Percentiles rank a stretch among this genome's conserved stretches.
These are phyloP conservation scores for Scaptomyza cyrtandrae DNA, from an alignment of 2,888 invertebrate genomes.

Conservation along the genomic window DNA sequence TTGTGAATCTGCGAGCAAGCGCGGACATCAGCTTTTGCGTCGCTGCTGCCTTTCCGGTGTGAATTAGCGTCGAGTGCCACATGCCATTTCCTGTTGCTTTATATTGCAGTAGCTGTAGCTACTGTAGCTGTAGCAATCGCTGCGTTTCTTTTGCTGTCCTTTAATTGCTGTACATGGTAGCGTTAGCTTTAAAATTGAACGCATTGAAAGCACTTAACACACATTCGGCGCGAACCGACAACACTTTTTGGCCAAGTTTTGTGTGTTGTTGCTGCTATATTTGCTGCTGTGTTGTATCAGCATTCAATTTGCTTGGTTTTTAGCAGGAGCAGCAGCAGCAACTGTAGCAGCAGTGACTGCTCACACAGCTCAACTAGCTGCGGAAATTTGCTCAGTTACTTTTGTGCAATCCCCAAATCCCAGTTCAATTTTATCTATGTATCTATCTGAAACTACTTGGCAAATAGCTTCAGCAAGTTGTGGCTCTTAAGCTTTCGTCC, in stretches of 20 bases:
- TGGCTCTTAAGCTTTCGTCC: constrained; percentile 3
- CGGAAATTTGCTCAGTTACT: constrained; percentile 81
- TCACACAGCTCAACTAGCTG: constrained; percentile 71
- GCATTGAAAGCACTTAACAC: constrained; percentile 49
- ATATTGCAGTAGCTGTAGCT: constrained; percentile 52
- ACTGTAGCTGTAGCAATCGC: constrained; percentile 12
- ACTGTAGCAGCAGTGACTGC: constrained; percentile 7
- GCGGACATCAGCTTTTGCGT: constrained; percentile 56
- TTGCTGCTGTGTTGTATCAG: constrained; percentile 45
- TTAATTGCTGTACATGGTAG: constrained; percentile 57
- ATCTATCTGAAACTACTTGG: constrained; percentile 75
- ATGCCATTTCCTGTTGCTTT: constrained; percentile 78
- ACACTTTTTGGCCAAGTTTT: constrained; percentile 35
- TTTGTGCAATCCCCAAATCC: constrained; percentile 79
- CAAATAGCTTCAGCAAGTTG: constrained; percentile 56
- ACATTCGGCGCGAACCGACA: constrained; percentile 9
- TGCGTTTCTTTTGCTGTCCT: constrained; percentile 45
- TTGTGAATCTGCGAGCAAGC: constrained; percentile 25
- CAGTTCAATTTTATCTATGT: constrained; percentile 81
- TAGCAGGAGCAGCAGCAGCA: constrained; percentile 20
- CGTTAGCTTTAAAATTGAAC: constrained; percentile 58
- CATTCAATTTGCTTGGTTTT: constrained; percentile 71
- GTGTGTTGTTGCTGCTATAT: constrained; percentile 10
- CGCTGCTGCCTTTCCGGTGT: constrained; percentile 69
- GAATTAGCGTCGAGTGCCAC: constrained; percentile 77